Evolutionary conservation across 2,888 invertebrate species (phyloP).

Genomic region (Frankliniella fusca): DNA sequence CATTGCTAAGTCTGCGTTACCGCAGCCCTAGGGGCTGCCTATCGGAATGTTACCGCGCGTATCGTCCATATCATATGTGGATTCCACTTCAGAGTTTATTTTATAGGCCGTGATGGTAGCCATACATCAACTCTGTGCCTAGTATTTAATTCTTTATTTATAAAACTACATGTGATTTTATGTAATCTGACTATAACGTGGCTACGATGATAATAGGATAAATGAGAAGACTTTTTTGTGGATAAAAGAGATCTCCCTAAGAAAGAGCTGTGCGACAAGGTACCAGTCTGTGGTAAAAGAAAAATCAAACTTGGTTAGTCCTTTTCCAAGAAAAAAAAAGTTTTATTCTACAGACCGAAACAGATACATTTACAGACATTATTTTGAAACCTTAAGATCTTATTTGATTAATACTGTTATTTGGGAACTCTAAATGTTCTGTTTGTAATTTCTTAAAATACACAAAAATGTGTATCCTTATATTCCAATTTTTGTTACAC

Average conservation of each 20-base stretch:
- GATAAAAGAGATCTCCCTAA: neutral
- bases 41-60: neutral
- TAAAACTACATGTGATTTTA: neutral
- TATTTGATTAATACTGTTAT: too few species aligned
- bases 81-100: neutral
- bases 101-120: neutral
- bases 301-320: neutral
- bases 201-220: neutral
- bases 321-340: neutral
- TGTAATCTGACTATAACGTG: neutral
- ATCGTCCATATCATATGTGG: neutral
- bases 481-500: too few species aligned
- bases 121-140: neutral
- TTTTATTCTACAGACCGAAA: too few species aligned
- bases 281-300: neutral
- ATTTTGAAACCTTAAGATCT: too few species aligned
- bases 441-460: too few species aligned
- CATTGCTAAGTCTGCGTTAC: neutral
- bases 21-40: neutral
- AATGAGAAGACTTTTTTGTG: neutral
- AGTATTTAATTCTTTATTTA: neutral
- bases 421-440: too few species aligned
- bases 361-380: neutral
- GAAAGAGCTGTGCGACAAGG: neutral
- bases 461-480: too few species aligned